Evolutionary conservation across 2,888 invertebrate genomes (phyloP).

Genomic region (Pardosa pseudoannulata): DNA sequence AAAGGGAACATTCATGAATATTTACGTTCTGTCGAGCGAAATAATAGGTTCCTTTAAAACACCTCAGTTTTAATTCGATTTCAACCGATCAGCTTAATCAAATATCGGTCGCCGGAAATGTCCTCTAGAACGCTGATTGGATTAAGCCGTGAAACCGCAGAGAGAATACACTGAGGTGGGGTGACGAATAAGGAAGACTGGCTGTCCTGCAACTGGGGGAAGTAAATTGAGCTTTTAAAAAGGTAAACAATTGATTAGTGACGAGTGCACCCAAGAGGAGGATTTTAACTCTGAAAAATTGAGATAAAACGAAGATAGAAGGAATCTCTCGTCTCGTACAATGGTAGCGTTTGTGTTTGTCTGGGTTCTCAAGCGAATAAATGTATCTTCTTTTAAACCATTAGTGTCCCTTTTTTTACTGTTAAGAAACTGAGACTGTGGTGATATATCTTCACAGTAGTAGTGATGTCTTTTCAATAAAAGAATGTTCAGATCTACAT

Average conservation of each 20-base stretch:
- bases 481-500: no score
- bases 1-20: background rate
- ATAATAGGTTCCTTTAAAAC: background rate
- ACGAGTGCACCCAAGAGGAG: slow-evolving; percentile 24
- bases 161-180: slow-evolving; percentile 25
- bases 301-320: background rate
- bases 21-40: background rate
- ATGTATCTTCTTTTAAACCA: no score
- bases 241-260: slow-evolving; percentile 48
- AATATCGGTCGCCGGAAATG: slow-evolving; percentile 44
- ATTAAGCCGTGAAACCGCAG: slow-evolving; percentile 50
- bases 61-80: slow-evolving; percentile 63
- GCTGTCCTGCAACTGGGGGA: background rate
- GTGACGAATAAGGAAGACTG: background rate
- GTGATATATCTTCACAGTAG: no score
- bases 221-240: slow-evolving; percentile 20
- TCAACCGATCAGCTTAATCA: slow-evolving; percentile 59
- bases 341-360: no score
- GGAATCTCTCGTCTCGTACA: no score
- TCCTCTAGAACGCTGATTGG: slow-evolving; percentile 55
- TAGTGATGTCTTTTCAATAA: no score
- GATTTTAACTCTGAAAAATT: background rate
- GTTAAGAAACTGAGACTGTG: no score
- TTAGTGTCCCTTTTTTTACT: no score
- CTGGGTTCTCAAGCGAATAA: no score